phyloP scores from a whole-genome alignment of 2,797 vertebrate species.

The Sebastes kiyomatsui region DNA sequence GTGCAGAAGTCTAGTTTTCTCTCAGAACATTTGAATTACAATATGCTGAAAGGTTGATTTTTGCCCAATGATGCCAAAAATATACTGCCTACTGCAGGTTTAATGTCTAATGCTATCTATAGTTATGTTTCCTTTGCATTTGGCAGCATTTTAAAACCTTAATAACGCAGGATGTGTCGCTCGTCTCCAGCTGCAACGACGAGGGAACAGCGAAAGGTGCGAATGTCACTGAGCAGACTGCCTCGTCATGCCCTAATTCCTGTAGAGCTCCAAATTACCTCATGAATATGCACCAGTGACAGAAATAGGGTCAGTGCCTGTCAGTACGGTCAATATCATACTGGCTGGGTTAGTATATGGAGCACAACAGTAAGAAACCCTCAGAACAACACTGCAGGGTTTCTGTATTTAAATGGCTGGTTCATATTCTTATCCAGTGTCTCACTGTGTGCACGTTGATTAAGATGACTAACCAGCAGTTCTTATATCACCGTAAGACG shows the following conservation, averaged over 20 bases:
- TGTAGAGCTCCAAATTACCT: constrained; percentile 60
- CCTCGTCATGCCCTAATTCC: constrained; percentile 64
- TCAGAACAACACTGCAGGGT: background rate
- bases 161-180: background rate
- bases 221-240: constrained; percentile 53
- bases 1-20: too few relatives aligned
- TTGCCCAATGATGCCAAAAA: too few relatives aligned
- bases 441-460: background rate
- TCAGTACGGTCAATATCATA: constrained; percentile 43
- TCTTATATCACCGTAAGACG: background rate
- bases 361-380: constrained; percentile 14
- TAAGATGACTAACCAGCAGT: background rate
- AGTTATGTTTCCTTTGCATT: background rate
- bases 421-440: background rate
- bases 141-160: background rate
- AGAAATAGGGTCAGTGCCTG: constrained; percentile 67
- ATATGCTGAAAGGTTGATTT: too few relatives aligned
- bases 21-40: too few relatives aligned
- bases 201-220: constrained; percentile 13
- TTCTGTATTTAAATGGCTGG: background rate
- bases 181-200: background rate
- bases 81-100: too few relatives aligned
- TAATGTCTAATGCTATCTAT: background rate
- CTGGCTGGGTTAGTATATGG: constrained; percentile 17
- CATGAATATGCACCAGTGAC: constrained; percentile 60